These are phyloP conservation scores for Petroica traversi DNA, from an alignment of 2,113 vertebrate species.

Conservation along the genomic window DNA sequence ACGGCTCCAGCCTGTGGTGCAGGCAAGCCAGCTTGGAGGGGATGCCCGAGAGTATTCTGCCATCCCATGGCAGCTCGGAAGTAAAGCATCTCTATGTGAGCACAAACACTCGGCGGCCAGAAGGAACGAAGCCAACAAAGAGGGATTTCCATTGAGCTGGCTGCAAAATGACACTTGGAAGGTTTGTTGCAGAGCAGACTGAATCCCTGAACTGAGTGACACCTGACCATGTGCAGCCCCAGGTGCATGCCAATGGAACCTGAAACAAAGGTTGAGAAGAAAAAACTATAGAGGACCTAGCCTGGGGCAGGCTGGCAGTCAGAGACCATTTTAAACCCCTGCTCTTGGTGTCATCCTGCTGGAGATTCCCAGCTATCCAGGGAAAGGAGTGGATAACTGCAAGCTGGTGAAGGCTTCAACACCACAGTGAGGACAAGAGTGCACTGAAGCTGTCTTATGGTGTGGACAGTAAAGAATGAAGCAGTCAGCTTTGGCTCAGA, in stretches of 20 bases:
- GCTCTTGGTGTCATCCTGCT: neutral
- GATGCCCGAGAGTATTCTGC: neutral
- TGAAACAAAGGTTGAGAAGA: neutral
- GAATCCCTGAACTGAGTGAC: accelerated
- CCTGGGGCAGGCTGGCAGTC: neutral
- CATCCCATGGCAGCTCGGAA: neutral
- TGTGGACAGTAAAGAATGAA: accelerated
- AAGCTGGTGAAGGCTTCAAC: accelerated
- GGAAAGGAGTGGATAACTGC: neutral
- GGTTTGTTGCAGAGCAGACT: neutral
- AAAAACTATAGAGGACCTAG: neutral
- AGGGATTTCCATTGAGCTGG: neutral
- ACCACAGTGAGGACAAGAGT: accelerated
- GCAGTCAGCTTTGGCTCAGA: neutral
- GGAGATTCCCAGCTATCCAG: neutral
- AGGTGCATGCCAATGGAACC: neutral
- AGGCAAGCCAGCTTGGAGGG: neutral
- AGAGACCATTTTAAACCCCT: neutral
- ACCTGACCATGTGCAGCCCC: neutral
- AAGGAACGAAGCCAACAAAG: neutral
- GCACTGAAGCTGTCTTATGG: accelerated
- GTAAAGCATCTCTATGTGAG: neutral
- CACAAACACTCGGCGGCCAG: accelerated
- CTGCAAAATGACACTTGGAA: neutral
- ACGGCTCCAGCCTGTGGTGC: accelerated